Percentiles rank a stretch among this genome's conserved stretches.
Evolutionary conservation across 2,888 invertebrate species (phyloP).

Genomic region (Melinaea menophilus): DNA sequence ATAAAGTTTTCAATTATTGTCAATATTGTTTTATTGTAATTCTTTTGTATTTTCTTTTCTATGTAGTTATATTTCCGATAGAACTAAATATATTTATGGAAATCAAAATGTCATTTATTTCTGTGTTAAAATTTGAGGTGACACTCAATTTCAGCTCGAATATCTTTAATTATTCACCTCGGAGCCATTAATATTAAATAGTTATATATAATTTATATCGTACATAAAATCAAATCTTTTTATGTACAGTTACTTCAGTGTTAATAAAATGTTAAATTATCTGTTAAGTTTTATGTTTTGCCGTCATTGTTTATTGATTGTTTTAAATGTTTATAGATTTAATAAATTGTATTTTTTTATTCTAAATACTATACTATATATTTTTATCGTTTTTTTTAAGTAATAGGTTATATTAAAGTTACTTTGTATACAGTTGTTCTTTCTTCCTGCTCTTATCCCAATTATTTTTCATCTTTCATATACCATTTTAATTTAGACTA

Average conservation of each 20-base stretch:
- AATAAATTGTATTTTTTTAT: background rate
- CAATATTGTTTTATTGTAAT: background rate
- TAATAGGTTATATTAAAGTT: no score
- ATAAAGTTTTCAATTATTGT: background rate
- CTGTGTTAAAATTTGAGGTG: background rate
- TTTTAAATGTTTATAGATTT: background rate
- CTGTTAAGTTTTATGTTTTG: constrained; percentile 1
- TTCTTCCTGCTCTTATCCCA: no score
- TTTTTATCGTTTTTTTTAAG: no score
- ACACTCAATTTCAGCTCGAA: background rate
- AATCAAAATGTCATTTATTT: no score
- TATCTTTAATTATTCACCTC: background rate
- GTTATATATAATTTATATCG: background rate
- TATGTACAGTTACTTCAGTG: background rate
- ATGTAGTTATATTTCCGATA: no score
- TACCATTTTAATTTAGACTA: no score
- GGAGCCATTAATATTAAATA: background rate
- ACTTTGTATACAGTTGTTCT: no score
- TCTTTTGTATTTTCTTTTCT: background rate
- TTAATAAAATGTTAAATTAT: constrained; percentile 2
- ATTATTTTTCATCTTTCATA: no score
- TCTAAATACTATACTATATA: no score
- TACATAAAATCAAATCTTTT: constrained; percentile 7
- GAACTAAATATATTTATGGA: no score
- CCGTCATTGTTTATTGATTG: constrained; percentile 1